Evolutionary conservation across 1,140 invertebrate species (phyloP).

Genomic region (Drosophila nigrodunni): DNA sequence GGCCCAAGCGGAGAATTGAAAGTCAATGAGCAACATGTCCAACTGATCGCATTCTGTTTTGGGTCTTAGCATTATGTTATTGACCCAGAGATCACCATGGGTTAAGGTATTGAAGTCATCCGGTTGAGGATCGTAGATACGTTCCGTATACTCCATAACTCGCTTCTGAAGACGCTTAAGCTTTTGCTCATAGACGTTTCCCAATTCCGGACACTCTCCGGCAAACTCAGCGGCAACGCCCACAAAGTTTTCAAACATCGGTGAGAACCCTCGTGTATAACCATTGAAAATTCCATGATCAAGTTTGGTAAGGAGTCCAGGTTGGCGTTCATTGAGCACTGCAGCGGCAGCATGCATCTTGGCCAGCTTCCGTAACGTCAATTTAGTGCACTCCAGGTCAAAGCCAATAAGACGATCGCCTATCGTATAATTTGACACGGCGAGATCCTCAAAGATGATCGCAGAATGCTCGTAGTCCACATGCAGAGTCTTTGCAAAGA

Average conservation of each 20-base stretch:
- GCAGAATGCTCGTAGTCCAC: constrained; percentile 77
- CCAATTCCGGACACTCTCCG: constrained; percentile 42
- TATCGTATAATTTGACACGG: constrained; percentile 85
- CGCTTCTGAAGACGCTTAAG: constrained; percentile 46
- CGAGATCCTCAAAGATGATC: constrained; percentile 86
- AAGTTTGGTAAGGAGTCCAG: constrained; percentile 56
- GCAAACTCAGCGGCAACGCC: constrained; percentile 52
- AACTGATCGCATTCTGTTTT: constrained; percentile 79
- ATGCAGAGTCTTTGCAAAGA: constrained; percentile 73
- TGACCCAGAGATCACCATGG: constrained; percentile 89
- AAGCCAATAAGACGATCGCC: constrained; percentile 86
- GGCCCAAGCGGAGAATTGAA: constrained; percentile 76
- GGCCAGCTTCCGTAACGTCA: constrained; percentile 86
- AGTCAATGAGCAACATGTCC: constrained; percentile 85
- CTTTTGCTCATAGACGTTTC: constrained; percentile 53
- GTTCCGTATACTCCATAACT: constrained; percentile 68
- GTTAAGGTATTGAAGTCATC: constrained; percentile 87
- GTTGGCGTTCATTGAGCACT: constrained; percentile 68
- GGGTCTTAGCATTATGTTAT: constrained; percentile 88
- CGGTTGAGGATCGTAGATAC: constrained; percentile 67
- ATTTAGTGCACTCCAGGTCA: constrained; percentile 84
- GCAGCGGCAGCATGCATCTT: constrained; percentile 86
- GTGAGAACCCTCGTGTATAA: constrained; percentile 53
- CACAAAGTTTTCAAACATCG: constrained; percentile 58
- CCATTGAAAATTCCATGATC: constrained; percentile 77